Evolutionary conservation across 2,113 vertebrate species (phyloP).

Genomic region (Archocentrus centrarchus): DNA sequence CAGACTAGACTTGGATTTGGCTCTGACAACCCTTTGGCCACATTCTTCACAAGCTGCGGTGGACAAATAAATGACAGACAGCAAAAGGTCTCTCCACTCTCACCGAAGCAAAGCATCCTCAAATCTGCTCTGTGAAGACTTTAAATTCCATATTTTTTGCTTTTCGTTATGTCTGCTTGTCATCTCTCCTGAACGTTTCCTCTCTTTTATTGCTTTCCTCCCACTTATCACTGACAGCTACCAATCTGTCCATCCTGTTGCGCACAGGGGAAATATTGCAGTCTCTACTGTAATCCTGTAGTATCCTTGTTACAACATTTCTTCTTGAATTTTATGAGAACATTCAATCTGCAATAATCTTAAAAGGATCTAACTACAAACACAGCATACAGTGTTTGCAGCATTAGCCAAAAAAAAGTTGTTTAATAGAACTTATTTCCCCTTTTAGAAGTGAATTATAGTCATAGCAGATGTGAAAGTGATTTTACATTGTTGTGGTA

Average conservation of each 20-base stretch:
- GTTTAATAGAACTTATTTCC: constrained; percentile 12
- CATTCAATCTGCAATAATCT: not conserved
- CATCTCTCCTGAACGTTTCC: constrained; percentile 31
- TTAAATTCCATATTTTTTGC: constrained; percentile 22
- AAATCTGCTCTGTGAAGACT: constrained; percentile 42
- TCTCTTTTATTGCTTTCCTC: constrained; percentile 36
- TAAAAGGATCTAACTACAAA: constrained; percentile 8
- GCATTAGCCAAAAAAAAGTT: constrained; percentile 12
- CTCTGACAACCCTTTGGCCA: constrained; percentile 28
- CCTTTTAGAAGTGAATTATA: constrained; percentile 32
- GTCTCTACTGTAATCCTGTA: not conserved
- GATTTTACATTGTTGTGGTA: constrained; percentile 38
- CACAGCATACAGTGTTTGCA: not conserved
- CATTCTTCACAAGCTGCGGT: constrained; percentile 36
- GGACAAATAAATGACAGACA: constrained; percentile 35
- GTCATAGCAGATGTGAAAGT: constrained; percentile 25
- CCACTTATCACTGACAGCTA: constrained; percentile 34
- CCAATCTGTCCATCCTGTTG: constrained; percentile 19
- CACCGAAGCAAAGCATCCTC: constrained; percentile 28
- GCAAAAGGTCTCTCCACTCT: constrained; percentile 39
- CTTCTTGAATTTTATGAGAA: constrained; percentile 11
- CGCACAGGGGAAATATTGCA: constrained; percentile 11
- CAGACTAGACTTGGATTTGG: constrained; percentile 40
- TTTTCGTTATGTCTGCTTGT: constrained; percentile 11
- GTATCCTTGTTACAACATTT: constrained; percentile 25